These are phyloP conservation scores for Dicranocentrus wangi DNA, from an alignment of 2,888 invertebrate species.

Conservation along the genomic window DNA sequence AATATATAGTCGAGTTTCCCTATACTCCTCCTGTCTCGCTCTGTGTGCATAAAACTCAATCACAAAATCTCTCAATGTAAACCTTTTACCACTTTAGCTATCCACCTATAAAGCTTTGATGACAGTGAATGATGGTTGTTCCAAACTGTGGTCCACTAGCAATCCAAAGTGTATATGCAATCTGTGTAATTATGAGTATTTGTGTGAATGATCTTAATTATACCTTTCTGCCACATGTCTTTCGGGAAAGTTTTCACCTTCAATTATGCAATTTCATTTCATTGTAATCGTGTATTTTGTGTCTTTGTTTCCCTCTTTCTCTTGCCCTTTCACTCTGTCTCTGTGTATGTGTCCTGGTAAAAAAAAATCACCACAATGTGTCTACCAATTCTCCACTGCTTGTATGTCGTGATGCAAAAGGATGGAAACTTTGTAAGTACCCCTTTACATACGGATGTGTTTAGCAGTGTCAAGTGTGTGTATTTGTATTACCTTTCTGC, in stretches of 20 bases:
- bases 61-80: background rate
- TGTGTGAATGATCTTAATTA: slow-evolving; percentile 1
- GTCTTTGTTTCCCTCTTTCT: slow-evolving; percentile 39
- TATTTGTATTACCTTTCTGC: background rate
- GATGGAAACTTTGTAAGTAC: slow-evolving; percentile 61
- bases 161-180: no score
- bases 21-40: no score
- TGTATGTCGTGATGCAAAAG: slow-evolving; percentile 56
- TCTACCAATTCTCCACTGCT: slow-evolving; percentile 41
- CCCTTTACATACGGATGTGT: slow-evolving; percentile 26
- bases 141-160: no score
- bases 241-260: slow-evolving; percentile 11
- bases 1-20: no score
- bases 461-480: background rate
- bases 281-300: slow-evolving; percentile 38
- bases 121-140: no score
- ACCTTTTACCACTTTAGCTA: no score
- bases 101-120: no score
- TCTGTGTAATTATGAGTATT: background rate
- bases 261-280: slow-evolving; percentile 3
- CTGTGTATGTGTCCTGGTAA: slow-evolving; percentile 41
- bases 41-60: no score
- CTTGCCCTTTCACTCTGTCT: slow-evolving; percentile 16
- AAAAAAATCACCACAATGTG: slow-evolving; percentile 37
- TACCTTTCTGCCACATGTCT: background rate